Conservation (phyloP, 2,113 vertebrate species). For the Pleuronectes platessa region DNA sequence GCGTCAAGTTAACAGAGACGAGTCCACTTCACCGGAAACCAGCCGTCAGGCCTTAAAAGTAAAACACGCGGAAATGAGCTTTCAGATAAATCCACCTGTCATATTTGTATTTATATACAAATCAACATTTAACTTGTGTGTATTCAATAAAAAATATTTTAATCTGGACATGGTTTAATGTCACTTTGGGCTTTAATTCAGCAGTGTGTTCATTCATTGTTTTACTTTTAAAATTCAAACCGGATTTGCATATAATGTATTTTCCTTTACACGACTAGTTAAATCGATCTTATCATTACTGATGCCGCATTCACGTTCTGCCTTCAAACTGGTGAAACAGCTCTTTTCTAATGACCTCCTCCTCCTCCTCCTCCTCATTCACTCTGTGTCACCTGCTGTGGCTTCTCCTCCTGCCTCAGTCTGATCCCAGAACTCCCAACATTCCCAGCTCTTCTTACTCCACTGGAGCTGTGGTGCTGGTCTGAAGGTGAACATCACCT, state of each 20-base stretch:
- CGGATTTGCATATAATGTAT: neutral
- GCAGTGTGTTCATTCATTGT: neutral
- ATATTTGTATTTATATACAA: no score
- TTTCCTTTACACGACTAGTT: neutral
- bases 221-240: constrained; percentile 4
- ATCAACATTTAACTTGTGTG: neutral
- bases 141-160: neutral
- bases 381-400: no score
- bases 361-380: no score
- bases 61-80: neutral
- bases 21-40: neutral
- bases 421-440: neutral
- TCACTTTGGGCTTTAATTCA: neutral
- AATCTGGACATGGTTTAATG: neutral
- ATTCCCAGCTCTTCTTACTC: neutral
- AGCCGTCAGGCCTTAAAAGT: neutral
- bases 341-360: no score
- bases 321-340: no score
- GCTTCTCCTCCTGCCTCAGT: no score
- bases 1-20: constrained; percentile 40
- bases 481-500: no score
- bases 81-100: neutral
- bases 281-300: constrained; percentile 12
- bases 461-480: no score
- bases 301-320: no score